Base-by-base conservation (phyloP, 2,888 invertebrate species). In the Euclidia mi region DNA sequence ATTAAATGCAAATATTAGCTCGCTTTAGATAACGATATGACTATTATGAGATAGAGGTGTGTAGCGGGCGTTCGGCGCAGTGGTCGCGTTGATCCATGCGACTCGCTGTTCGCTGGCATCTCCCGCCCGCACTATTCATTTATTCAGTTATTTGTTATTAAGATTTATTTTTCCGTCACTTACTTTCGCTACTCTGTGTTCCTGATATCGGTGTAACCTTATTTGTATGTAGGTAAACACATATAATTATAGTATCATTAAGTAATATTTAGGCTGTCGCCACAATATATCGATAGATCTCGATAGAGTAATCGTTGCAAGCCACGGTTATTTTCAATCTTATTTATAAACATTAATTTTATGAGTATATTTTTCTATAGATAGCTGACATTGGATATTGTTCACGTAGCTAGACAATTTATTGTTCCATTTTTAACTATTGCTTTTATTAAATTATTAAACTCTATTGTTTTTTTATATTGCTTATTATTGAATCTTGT, bases 121-220 rank as follows among this genome's bases (percentile, higher is more conserved):
- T 45, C 42, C 28, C 49, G 56, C 47, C 47, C 42, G 47, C 44
- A 4, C 37, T 46, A 12, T 37, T 20, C 31, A 40, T 45, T 52
- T 37, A 48, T 61, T 79, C 76, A 71, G 71, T 78, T 79, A 78
- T 31, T 78, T 80, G 76, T 86, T 85, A 77, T 81, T 85, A 79
- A 79, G 76, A 77, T 77, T 65, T 65, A 67, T 76, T 78, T n/a
- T 77, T 34, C 71, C 31, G 32, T 55, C 64, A 66, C 76, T 66
- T 76, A 68, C 47, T 61, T 73, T 75, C 43, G 62, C 65, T 77
- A 65, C 65, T 72, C 62, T 78, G 71, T 78, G 78, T 80, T 81
- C 78, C 78, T 79, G 72, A 69, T 69, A 69, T 71, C 61, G 67
- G 57, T 70, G 68, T 78, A 70, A 75, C 71, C 68, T 70, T 71